A percentile compares a stretch with the other conserved stretches of the same genome.
These are phyloP conservation scores for Catharus ustulatus DNA, from an alignment of 2,797 vertebrate species.

Conservation along the genomic window DNA sequence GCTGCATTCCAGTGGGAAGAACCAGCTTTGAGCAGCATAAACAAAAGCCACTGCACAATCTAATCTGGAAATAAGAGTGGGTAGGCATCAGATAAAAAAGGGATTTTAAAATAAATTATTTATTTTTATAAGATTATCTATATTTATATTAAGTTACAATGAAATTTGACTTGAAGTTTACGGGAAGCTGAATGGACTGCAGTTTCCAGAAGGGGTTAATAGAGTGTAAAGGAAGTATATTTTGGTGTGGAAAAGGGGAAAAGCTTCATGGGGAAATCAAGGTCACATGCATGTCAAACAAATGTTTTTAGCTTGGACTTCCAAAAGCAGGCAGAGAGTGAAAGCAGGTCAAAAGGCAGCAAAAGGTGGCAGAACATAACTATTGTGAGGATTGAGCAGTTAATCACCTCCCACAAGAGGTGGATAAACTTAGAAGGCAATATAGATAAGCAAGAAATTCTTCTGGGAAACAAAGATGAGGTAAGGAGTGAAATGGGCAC, in stretches of 20 bases:
- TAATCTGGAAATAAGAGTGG: not conserved
- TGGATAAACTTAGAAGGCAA: not conserved
- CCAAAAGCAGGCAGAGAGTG: not conserved
- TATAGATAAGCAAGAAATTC: not conserved
- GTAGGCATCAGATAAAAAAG: not conserved
- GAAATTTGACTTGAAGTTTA: not conserved
- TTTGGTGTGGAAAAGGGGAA: not conserved
- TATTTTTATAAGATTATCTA: not conserved
- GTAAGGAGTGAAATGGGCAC: not conserved
- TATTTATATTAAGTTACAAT: not conserved
- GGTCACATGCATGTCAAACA: not conserved
- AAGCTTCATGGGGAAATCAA: not conserved
- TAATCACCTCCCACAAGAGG: not conserved
- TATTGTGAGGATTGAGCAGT: not conserved
- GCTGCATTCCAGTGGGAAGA: not conserved
- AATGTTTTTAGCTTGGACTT: not conserved
- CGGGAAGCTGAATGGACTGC: not conserved
- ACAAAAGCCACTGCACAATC: not conserved
- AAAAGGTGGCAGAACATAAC: not conserved
- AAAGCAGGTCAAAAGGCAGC: not conserved
- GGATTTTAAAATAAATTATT: accelerated
- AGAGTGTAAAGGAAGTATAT: not conserved
- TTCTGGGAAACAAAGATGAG: not conserved
- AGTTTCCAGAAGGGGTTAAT: not conserved
- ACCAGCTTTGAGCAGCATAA: not conserved